Evolutionary conservation across 2,113 vertebrate species (phyloP).

Genomic region (Corynorhinus townsendii): DNA sequence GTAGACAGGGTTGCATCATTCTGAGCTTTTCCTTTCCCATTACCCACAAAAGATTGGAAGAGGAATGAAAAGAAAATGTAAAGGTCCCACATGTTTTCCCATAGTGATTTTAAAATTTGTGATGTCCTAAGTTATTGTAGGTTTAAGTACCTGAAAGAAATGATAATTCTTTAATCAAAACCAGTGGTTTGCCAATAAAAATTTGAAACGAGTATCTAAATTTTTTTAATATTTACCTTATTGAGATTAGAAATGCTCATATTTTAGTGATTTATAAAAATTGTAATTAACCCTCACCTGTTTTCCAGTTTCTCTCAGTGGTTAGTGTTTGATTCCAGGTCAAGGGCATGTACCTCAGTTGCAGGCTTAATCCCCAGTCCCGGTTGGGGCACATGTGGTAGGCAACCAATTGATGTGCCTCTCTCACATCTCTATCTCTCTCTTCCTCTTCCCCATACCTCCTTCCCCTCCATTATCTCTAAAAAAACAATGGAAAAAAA

Average conservation of each 20-base stretch:
- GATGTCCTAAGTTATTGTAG: not conserved
- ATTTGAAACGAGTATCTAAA: not conserved
- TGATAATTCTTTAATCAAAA: not conserved
- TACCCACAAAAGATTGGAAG: not conserved
- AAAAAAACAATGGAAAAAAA: no score
- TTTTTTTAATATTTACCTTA: not conserved
- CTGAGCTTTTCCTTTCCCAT: not conserved
- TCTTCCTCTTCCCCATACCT: no score
- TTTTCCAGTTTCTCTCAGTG: no score
- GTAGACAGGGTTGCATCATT: fast-evolving
- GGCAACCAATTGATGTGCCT: no score
- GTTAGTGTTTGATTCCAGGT: no score
- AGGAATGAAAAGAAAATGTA: not conserved
- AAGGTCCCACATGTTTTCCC: not conserved
- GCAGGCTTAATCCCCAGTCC: no score
- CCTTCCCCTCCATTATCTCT: no score
- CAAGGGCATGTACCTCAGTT: no score
- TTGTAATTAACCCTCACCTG: not conserved
- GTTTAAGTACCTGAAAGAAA: not conserved
- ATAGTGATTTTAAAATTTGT: not conserved
- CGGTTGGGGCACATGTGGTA: no score
- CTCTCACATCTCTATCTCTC: no score
- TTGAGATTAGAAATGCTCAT: not conserved
- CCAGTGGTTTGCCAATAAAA: not conserved
- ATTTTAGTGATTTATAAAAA: not conserved